Percentiles rank a stretch among this genome's conserved stretches.
phyloP scores from a whole-genome alignment of 2,888 invertebrate species.

The Miltochrista miniata region DNA sequence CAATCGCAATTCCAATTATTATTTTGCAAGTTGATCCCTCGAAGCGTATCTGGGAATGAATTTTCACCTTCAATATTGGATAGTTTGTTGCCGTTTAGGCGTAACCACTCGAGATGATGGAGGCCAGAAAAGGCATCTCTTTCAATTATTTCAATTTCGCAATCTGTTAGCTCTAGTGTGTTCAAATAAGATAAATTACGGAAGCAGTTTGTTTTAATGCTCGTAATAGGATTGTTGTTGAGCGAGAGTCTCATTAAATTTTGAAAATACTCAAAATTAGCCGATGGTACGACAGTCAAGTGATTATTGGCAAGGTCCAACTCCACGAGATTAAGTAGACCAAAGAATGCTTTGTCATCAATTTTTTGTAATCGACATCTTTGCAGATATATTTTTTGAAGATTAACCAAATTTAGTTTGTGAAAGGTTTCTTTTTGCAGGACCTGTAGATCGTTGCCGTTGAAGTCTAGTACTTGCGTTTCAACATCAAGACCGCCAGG shows the following conservation, averaged over 20 bases:
- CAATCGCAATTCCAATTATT: constrained; percentile 97
- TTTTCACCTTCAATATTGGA: constrained; percentile 87
- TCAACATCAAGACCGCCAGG: constrained; percentile 92
- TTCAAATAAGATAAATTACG: constrained; percentile 89
- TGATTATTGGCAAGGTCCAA: constrained; percentile 93
- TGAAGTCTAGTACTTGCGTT: constrained; percentile 94
- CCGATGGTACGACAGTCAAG: constrained; percentile 89
- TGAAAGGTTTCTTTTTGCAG: constrained; percentile 91
- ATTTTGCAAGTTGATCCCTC: constrained; percentile 91
- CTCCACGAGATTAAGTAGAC: constrained; percentile 94
- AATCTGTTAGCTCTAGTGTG: constrained; percentile 91
- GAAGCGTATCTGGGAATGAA: constrained; percentile 89
- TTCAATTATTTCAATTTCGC: constrained; percentile 90
- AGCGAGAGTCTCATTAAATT: constrained; percentile 92
- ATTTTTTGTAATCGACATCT: constrained; percentile 91
- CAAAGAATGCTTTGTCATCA: constrained; percentile 91
- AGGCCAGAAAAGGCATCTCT: constrained; percentile 92
- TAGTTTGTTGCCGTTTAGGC: constrained; percentile 92
- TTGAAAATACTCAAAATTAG: constrained; percentile 90
- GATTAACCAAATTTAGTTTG: constrained; percentile 90
- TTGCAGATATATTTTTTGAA: constrained; percentile 93
- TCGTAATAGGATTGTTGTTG: constrained; percentile 91
- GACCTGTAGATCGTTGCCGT: constrained; percentile 91
- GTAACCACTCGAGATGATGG: constrained; percentile 92
- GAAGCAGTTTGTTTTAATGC: constrained; percentile 88